Base-by-base conservation (phyloP, 1,140 invertebrate species). In the Hypsibius dujardini region DNA sequence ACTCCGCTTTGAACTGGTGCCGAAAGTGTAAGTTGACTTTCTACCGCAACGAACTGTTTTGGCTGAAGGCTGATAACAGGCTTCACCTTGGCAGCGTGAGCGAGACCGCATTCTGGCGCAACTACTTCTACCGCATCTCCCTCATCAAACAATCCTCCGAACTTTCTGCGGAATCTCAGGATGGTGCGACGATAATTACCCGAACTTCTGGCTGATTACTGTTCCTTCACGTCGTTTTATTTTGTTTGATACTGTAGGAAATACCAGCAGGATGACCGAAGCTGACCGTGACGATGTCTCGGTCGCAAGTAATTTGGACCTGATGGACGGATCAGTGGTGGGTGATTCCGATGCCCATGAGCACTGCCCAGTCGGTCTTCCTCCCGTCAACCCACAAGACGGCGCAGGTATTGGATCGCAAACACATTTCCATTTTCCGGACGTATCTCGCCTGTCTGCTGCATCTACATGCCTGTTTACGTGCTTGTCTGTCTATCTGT, bases 51-150 rank as follows among this genome's bases (percentile, higher is more conserved):
- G 46, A 12, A 28, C 47, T 73, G 15, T 73, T 67, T 67, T 67
- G 3, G 7, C 12, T 67, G 12, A 67, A 7, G 3, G 7, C n/a
- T 56, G 50, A 56, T 67, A 15, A 67, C 45, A 12, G 45, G 7
- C 73, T 47, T 73, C 74, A 79, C 75, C 46, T 71, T 74, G 84
- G 69, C 80, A 96, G 93, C 77, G 90, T 98, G 76, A 92, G 87
- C 77, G 95, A 98, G 83, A 93, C 97, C 81, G 89, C 89, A 77
- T 98, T 99, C 82, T 99, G 95, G 95, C 86, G 92, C 76, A 99
- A 98, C 83, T 99, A 98, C 80, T 98, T 98, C 83, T 99, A 99
- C 82, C 89, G 95, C 78, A 90, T 98, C 73, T 95, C 90, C 74
- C 86, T 99, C 46, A 91, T 98, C 76, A 92, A 93, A 78, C 95